Percentiles rank a stretch among this genome's conserved stretches.
Evolutionary conservation across 2,888 invertebrate genomes (phyloP).

Genomic region (Pseudanteris insignis): DNA sequence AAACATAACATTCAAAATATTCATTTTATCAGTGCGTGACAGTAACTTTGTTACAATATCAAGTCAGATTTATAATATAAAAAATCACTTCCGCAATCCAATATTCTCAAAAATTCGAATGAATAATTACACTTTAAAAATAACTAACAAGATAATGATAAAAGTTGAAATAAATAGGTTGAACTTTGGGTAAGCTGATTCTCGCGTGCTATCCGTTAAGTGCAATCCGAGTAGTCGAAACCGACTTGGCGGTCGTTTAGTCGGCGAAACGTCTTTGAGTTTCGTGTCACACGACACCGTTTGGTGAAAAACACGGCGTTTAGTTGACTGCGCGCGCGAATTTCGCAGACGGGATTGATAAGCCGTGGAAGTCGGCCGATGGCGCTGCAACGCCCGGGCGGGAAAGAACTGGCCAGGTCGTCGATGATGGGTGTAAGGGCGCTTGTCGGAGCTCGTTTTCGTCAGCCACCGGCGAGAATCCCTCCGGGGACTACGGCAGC

Average conservation of each 20-base stretch:
- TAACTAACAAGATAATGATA: too few relatives aligned
- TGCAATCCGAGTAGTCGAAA: constrained; percentile 21
- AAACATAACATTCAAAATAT: too few relatives aligned
- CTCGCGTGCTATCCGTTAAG: constrained; percentile 29
- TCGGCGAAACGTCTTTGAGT: constrained; percentile 18
- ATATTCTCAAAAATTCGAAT: too few relatives aligned
- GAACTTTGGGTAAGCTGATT: too few relatives aligned
- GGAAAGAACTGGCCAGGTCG: constrained; percentile 50
- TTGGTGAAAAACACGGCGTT: constrained; percentile 23
- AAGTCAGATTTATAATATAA: too few relatives aligned
- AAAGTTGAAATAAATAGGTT: too few relatives aligned
- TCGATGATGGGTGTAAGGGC: constrained; percentile 65
- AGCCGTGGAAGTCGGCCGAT: constrained; percentile 21
- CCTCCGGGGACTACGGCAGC: constrained; percentile 57
- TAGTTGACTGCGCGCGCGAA: constrained; percentile 14
- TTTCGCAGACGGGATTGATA: constrained; percentile 28
- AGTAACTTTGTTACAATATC: too few relatives aligned
- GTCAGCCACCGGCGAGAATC: constrained; percentile 57
- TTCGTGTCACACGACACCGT: constrained; percentile 32
- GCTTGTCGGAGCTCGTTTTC: constrained; percentile 62
- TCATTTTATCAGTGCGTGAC: too few relatives aligned
- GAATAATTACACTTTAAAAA: too few relatives aligned
- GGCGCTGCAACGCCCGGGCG: too few relatives aligned
- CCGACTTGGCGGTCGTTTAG: constrained; percentile 22
- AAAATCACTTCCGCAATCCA: too few relatives aligned